Evolutionary conservation across 2,888 invertebrate species (phyloP).

Genomic region (Byasa hedistus): DNA sequence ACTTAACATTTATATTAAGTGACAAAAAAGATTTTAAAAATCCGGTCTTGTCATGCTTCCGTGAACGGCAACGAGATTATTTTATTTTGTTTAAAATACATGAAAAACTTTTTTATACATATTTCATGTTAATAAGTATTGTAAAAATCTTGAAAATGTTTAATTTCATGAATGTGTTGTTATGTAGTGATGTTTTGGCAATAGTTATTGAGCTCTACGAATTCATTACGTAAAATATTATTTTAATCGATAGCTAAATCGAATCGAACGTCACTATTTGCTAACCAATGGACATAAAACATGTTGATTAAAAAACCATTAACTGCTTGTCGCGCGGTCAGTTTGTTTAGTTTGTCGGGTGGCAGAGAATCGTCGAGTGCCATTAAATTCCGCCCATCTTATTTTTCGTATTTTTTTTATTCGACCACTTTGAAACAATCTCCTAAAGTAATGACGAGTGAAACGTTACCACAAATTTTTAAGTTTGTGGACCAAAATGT

Average conservation of each 20-base stretch:
- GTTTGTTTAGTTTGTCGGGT: constrained; percentile 43
- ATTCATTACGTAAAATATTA: no score
- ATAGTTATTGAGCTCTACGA: no score
- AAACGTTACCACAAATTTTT: constrained; percentile 65
- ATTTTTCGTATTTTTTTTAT: constrained; percentile 39
- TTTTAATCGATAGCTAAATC: constrained; percentile 14
- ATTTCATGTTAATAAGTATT: no score
- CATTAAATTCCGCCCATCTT: constrained; percentile 37
- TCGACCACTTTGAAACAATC: constrained; percentile 46
- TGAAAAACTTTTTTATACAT: no score
- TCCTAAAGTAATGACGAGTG: constrained; percentile 61
- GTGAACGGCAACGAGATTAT: no score
- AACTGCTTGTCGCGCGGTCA: constrained; percentile 45
- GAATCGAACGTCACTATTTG: constrained; percentile 13
- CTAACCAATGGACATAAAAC: constrained; percentile 1
- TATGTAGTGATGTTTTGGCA: no score
- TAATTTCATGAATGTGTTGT: no score
- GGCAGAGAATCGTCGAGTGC: constrained; percentile 38
- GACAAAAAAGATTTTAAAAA: no score
- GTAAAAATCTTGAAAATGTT: no score
- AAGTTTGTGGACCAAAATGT: constrained; percentile 91
- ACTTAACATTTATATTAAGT: no score
- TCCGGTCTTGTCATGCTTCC: no score
- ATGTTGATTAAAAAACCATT: constrained; percentile 45
- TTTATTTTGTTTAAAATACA: no score